Conservation (phyloP, 2,797 vertebrate genomes). For the Coendou prehensilis region DNA sequence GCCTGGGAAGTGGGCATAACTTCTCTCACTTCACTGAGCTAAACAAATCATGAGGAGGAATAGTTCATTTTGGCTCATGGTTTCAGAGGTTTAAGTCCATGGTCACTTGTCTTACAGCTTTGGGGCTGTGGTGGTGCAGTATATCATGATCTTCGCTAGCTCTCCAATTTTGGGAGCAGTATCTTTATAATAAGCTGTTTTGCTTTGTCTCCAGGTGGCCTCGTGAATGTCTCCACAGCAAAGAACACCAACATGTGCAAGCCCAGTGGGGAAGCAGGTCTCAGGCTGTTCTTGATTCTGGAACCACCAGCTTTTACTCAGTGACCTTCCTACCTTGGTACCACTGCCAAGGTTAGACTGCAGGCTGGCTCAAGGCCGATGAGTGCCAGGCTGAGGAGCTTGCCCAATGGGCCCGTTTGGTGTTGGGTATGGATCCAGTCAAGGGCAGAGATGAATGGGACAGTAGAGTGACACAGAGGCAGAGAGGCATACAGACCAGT, state of each 20-base stretch:
- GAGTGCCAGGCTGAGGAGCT: not conserved
- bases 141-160: not conserved
- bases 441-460: not conserved
- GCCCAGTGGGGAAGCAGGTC: not conserved
- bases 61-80: not conserved
- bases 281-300: not conserved
- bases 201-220: not conserved
- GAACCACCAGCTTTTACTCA: not conserved
- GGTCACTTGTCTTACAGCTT: not conserved
- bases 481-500: not conserved
- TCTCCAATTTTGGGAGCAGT: not conserved
- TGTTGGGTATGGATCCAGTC: not conserved
- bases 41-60: not conserved
- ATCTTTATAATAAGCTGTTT: not conserved
- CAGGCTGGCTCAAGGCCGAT: rapidly evolving
- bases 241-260: not conserved
- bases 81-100: not conserved
- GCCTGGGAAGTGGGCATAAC: not conserved
- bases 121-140: not conserved
- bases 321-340: not conserved
- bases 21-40: not conserved
- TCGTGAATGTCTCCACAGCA: not conserved
- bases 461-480: not conserved
- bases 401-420: not conserved
- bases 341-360: not conserved